A percentile compares a stretch with the other conserved stretches of the same genome.
These are phyloP conservation scores for Peromyscus aztecus DNA, from an alignment of 2,797 vertebrate species.

Conservation along the genomic window DNA sequence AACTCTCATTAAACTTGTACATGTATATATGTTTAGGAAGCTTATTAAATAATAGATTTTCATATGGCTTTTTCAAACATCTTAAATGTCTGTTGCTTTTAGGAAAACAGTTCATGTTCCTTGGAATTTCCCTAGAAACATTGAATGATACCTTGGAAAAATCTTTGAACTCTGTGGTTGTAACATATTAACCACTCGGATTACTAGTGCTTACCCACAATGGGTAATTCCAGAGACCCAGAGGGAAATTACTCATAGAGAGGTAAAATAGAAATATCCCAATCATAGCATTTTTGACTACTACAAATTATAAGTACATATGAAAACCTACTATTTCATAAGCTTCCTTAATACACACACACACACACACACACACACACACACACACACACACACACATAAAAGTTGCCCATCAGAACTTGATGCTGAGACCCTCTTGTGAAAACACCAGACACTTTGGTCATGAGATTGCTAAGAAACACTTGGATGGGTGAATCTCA, in stretches of 20 bases:
- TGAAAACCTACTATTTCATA: neutral
- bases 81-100: neutral
- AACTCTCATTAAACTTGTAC: neutral
- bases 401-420: neutral
- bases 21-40: neutral
- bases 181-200: neutral
- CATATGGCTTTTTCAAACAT: neutral
- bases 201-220: neutral
- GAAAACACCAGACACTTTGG: neutral
- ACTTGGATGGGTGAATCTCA: neutral
- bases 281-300: neutral
- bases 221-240: conserved; percentile 40
- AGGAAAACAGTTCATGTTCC: neutral
- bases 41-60: neutral
- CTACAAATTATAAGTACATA: neutral
- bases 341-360: neutral
- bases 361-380: neutral
- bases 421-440: neutral
- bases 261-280: conserved; percentile 1
- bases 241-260: conserved; percentile 44
- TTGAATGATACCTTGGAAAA: conserved; percentile 51
- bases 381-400: too few relatives aligned
- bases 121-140: conserved; percentile 66
- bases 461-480: neutral
- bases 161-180: neutral